Conservation (phyloP, 2,113 vertebrate species). For the Paralichthys olivaceus region DNA sequence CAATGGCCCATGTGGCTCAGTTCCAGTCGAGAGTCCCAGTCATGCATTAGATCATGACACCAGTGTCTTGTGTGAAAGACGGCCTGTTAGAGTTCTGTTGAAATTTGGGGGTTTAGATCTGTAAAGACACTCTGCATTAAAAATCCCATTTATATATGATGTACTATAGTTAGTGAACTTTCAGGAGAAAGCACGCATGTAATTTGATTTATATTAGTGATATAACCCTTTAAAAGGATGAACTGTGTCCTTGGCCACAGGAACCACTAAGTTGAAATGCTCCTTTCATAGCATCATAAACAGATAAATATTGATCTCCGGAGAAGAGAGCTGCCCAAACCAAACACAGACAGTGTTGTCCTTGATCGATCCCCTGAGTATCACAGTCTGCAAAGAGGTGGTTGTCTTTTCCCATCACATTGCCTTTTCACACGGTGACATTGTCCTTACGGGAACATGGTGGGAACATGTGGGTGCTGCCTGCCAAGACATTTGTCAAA, state of each 20-base stretch:
- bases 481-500: constrained; percentile 48
- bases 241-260: constrained; percentile 54
- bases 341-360: constrained; percentile 48
- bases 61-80: not conserved
- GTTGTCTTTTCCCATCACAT: constrained; percentile 42
- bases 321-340: constrained; percentile 41
- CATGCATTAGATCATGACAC: not conserved
- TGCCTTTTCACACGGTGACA: constrained; percentile 43
- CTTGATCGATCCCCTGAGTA: constrained; percentile 56
- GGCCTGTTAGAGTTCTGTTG: not conserved
- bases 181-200: constrained; percentile 20
- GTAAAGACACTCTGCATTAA: not conserved
- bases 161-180: not conserved
- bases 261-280: constrained; percentile 37
- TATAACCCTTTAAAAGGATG: constrained; percentile 39
- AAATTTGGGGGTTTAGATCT: not conserved
- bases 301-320: constrained; percentile 67
- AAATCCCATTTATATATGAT: not conserved
- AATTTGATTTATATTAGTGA: constrained; percentile 50
- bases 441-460: constrained; percentile 38
- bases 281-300: constrained; percentile 69
- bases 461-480: constrained; percentile 1
- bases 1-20: not conserved
- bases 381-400: constrained; percentile 31
- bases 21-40: not conserved